Evolutionary conservation across 2,888 invertebrate species (phyloP).

Genomic region (Athripsodes cinereus): DNA sequence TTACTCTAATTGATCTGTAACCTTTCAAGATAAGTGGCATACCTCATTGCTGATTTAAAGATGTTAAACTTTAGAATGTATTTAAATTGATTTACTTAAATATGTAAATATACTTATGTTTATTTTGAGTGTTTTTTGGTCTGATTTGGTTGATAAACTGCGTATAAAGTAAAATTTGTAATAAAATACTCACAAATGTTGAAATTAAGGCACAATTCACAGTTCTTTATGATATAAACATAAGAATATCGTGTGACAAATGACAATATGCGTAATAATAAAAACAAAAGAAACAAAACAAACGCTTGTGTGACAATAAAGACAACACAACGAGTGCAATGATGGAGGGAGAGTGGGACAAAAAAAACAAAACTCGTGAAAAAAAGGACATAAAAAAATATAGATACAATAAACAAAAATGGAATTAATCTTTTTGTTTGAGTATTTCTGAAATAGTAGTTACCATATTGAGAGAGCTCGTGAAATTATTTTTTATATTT

Average conservation of each 20-base stretch:
- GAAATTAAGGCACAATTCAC: neutral
- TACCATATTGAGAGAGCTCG: conserved; percentile 23
- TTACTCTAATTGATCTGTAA: too few species aligned
- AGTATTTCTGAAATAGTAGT: too few species aligned
- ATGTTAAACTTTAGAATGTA: too few species aligned
- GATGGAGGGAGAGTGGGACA: neutral
- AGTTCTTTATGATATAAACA: neutral
- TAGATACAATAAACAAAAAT: neutral
- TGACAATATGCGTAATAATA: neutral
- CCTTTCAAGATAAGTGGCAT: too few species aligned
- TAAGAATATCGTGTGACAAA: neutral
- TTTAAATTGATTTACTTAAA: too few species aligned
- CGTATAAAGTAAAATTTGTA: neutral
- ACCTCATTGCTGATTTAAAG: too few species aligned
- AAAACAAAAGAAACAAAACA: neutral
- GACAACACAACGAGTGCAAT: neutral
- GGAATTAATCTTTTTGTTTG: neutral
- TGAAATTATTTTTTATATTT: conserved; percentile 9
- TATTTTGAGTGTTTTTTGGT: too few species aligned
- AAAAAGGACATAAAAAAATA: conserved; percentile 3
- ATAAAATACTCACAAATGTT: neutral
- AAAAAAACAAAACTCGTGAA: conserved; percentile 5
- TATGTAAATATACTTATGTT: too few species aligned
- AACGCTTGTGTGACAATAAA: neutral
- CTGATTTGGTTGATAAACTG: too few species aligned